Conservation (phyloP, 2,113 vertebrate species). For the Pomatorhinus ruficollis region DNA sequence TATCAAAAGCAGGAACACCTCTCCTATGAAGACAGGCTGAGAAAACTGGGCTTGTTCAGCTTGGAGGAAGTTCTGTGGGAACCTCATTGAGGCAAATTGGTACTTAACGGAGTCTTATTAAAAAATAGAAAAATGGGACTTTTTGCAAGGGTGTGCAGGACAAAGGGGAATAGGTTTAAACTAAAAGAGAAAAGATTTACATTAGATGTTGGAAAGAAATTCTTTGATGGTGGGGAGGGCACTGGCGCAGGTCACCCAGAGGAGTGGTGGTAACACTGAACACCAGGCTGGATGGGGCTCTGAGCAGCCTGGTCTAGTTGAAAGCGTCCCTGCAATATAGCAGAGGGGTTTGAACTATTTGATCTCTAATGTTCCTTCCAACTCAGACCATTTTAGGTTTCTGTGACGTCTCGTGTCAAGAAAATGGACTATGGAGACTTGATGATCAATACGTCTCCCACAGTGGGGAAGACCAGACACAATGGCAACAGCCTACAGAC, state of each 20-base stretch:
- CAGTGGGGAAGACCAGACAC: neutral
- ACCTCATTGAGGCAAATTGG: neutral
- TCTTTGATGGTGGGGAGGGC: neutral
- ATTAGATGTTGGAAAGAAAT: neutral
- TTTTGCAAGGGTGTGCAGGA: neutral
- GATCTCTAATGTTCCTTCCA: neutral
- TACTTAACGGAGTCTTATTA: rapidly evolving
- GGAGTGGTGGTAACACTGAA: neutral
- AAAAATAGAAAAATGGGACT: neutral
- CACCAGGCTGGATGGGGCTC: too few species aligned
- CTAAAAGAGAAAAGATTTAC: neutral
- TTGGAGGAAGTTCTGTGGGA: neutral
- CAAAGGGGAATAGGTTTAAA: neutral
- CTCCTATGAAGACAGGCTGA: neutral
- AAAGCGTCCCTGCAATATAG: neutral
- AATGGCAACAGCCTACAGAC: too few species aligned
- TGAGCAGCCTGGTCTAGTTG: neutral
- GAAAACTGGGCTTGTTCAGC: too few species aligned
- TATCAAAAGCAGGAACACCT: too few species aligned
- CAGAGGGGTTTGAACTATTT: neutral
- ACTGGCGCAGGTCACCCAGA: neutral
- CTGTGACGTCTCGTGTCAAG: neutral
- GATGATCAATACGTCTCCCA: neutral
- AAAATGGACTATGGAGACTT: neutral
- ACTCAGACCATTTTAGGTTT: neutral